A percentile compares a stretch with the other conserved stretches of the same genome.
Conservation (phyloP, 1,140 invertebrate species). For the Gerris buenoi region DNA sequence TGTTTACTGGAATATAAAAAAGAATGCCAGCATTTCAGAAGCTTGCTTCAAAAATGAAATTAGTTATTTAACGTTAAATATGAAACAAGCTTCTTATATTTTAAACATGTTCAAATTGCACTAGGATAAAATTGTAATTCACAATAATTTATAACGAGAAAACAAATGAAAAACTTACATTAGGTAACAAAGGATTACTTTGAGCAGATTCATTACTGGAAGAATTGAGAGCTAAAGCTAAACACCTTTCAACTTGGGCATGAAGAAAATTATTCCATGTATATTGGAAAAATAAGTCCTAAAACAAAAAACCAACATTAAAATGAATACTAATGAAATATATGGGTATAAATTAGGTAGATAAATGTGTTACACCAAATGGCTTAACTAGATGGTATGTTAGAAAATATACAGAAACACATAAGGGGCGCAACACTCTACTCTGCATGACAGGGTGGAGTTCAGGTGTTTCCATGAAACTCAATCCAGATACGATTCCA, state of each 20-base stretch:
- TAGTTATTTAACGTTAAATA: neutral
- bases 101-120: neutral
- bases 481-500: no score
- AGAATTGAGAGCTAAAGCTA: slow-evolving; percentile 45
- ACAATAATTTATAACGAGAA: neutral
- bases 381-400: neutral
- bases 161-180: slow-evolving; percentile 32
- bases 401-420: neutral
- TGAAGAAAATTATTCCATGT: slow-evolving; percentile 81
- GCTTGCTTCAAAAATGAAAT: neutral
- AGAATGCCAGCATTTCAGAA: no score
- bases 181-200: slow-evolving; percentile 34
- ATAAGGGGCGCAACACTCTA: no score
- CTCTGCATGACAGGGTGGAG: no score
- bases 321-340: neutral
- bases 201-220: slow-evolving; percentile 12
- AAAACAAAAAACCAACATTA: slow-evolving; percentile 28
- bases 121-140: neutral
- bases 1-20: no score
- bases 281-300: slow-evolving; percentile 73
- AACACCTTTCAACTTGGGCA: slow-evolving; percentile 59
- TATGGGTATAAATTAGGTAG: neutral
- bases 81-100: neutral
- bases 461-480: no score
- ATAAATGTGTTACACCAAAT: neutral